Evolutionary conservation across 2,113 vertebrate species (phyloP).

Genomic region (Chascanopsetta lugubris): DNA sequence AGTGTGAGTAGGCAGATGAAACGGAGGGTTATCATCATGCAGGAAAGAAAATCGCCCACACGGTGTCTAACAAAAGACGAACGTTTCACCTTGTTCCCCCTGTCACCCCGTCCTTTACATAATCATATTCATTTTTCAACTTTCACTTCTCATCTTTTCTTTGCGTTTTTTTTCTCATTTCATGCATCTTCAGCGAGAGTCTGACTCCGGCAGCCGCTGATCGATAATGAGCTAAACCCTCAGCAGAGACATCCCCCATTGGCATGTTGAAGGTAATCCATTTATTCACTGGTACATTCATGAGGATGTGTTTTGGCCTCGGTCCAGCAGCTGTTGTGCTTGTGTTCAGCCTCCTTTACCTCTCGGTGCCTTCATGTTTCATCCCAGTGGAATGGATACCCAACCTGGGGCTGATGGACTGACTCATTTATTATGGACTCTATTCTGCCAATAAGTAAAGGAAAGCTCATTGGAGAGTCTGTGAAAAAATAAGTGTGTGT

Average conservation of each 20-base stretch:
- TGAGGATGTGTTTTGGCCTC: conserved; percentile 2
- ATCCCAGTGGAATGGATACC: conserved; percentile 74
- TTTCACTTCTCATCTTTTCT: conserved; percentile 4
- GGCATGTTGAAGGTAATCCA: conserved; percentile 20
- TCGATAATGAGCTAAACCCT: conserved; percentile 1
- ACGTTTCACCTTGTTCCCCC: background rate
- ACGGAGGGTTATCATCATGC: conserved; percentile 28
- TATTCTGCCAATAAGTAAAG: conserved; percentile 54
- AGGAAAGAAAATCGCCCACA: conserved; percentile 32
- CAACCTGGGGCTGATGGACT: conserved; percentile 80
- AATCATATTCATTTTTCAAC: conserved; percentile 22
- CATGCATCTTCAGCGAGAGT: conserved; percentile 4
- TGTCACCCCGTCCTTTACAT: conserved; percentile 7
- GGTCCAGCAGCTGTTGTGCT: conserved; percentile 48
- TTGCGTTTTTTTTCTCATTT: conserved; percentile 9
- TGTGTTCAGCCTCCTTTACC: conserved; percentile 65
- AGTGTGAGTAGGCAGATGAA: conserved; percentile 19
- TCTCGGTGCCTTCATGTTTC: conserved; percentile 80
- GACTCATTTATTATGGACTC: conserved; percentile 51
- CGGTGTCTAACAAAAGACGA: conserved; percentile 28
- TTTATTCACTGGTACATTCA: conserved; percentile 3
- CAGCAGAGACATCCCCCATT: conserved; percentile 14
- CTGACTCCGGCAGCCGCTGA: conserved; percentile 6
- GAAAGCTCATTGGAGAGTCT: conserved; percentile 69
- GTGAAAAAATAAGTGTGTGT: conserved; percentile 34